These are phyloP conservation scores for Coregonus clupeaformis DNA, from an alignment of 2,113 vertebrate species.

Conservation along the genomic window DNA sequence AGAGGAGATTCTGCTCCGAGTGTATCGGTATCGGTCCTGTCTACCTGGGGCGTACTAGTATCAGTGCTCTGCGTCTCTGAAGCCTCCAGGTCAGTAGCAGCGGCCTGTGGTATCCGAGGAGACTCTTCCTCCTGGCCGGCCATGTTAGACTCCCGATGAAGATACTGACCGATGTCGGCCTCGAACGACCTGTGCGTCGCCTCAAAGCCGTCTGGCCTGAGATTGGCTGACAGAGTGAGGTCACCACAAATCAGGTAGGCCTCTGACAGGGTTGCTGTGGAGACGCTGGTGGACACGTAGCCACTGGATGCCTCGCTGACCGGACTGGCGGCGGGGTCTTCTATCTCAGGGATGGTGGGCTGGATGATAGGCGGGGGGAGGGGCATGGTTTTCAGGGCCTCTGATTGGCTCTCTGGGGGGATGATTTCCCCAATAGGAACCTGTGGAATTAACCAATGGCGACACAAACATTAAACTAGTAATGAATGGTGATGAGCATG, in stretches of 20 bases:
- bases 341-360: not conserved
- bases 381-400: conserved; percentile 45
- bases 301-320: conserved; percentile 84
- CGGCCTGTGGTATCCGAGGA: not conserved
- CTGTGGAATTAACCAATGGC: conserved; percentile 50
- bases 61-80: not conserved
- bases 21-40: not conserved
- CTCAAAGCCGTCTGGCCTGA: conserved; percentile 17
- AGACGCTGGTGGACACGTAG: conserved; percentile 86
- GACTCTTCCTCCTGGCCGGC: not conserved
- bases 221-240: not conserved
- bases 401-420: conserved; percentile 11
- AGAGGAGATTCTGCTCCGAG: no score
- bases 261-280: conserved; percentile 82
- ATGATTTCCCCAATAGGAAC: conserved; percentile 47
- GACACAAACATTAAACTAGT: conserved; percentile 1
- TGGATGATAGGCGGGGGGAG: conserved; percentile 59
- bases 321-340: conserved; percentile 76
- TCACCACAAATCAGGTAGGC: conserved; percentile 72
- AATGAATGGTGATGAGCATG: not conserved
- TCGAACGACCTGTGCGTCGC: conserved; percentile 25
- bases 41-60: not conserved
- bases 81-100: not conserved
- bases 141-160: not conserved
- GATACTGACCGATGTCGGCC: conserved; percentile 7